Base-by-base conservation (phyloP, 2,888 invertebrate genomes). In the Agonopterix heracliana region DNA sequence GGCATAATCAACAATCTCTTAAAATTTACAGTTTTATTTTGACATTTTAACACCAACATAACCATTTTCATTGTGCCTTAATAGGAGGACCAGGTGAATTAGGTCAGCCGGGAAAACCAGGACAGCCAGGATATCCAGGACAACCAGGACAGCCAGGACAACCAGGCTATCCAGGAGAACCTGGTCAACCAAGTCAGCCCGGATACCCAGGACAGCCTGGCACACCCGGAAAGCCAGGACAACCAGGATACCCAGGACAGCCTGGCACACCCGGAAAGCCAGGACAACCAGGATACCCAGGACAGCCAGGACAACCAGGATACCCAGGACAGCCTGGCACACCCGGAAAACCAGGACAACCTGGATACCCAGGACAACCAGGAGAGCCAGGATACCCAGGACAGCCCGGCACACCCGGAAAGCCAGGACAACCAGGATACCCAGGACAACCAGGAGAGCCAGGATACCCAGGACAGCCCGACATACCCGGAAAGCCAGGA, bases 111-210 rank as follows among this genome's bases (percentile, higher is more conserved):
- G 26, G 26, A 26, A 5, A 26, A 26, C 26, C 26, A 26, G 26
- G 59, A 44, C 34, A 45, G 0, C 59, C 62, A 34, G 61, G 59
- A 45, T 61, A 61, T 9, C 55, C 65, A 4, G 56, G 59, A 41
- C 54, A 60, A n/a, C 61, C 61, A 34, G 54, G 57, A 9, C 62
- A 66, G 83, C 41, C 46, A 34, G 13, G 50, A 17, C 49, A 52
- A 14, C 49, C 51, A 10, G n/a, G 49, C 2, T 41, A 54, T 0
- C 50, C 52, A 9, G 59, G 60, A 2, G 34, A 48, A 10, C 57
- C 61, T 11, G 63, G 61, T 17, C 41, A 54, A 10, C 58, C 61
- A 26, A 59, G 17, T 3, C 4, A 17, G 1, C 17, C 17, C 5
- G 26, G 26, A 26, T 10, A 54, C 0, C 50, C 52, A 9, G 59